Conservation (phyloP, 2,888 invertebrate species). For the Macaria liturata region DNA sequence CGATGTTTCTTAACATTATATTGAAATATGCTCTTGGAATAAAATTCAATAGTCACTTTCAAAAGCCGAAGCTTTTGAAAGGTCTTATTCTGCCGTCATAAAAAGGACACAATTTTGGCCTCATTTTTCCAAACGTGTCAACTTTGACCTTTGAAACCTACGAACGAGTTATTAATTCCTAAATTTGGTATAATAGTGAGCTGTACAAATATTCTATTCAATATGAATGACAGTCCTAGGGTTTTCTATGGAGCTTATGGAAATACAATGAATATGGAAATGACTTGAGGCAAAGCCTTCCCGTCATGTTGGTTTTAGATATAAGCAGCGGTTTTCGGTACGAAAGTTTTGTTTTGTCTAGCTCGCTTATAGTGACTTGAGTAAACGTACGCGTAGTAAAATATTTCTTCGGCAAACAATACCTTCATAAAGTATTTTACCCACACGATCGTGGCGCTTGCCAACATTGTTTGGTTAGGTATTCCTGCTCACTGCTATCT, state of each 20-base stretch:
- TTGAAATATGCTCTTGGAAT: conserved; percentile 28
- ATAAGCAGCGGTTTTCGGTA: neutral
- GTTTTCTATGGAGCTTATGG: too few species aligned
- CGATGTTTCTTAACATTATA: conserved; percentile 23
- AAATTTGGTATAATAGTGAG: neutral
- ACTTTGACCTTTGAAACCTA: conserved; percentile 3
- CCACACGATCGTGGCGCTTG: conserved; percentile 30
- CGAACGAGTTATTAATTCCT: neutral
- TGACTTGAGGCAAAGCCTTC: too few species aligned
- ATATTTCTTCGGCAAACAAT: conserved; percentile 30
- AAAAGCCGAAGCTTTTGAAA: conserved; percentile 17
- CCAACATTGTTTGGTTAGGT: conserved; percentile 42
- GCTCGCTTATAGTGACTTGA: conserved; percentile 2
- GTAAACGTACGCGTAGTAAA: conserved; percentile 15
- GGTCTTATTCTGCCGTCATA: neutral
- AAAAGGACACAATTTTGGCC: conserved; percentile 8
- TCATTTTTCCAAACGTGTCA: neutral
- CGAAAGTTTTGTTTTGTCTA: conserved; percentile 13
- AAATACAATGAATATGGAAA: too few species aligned
- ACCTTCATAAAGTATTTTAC: conserved; percentile 30
- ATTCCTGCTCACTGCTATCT: conserved; percentile 35
- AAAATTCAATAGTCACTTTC: conserved; percentile 28
- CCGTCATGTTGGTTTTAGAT: neutral
- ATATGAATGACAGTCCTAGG: too few species aligned
- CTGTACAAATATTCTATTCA: too few species aligned